phyloP scores from a whole-genome alignment of 2,797 vertebrate species.

The Anguilla marmorata region DNA sequence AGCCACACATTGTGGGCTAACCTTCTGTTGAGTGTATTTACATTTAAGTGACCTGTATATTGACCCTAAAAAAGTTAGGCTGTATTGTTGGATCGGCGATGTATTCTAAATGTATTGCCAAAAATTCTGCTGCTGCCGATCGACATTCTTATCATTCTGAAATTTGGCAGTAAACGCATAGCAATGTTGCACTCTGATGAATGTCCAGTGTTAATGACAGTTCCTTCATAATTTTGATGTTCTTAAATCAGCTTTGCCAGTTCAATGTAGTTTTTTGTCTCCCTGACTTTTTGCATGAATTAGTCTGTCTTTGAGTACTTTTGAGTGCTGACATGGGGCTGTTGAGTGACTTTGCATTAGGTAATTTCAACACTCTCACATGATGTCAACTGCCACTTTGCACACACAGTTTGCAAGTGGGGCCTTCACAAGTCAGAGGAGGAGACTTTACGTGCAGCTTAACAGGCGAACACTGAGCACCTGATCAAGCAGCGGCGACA shows the following conservation, averaged over 20 bases:
- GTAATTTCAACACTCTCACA: too few species aligned
- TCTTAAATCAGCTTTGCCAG: neutral
- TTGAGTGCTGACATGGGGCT: neutral
- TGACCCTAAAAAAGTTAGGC: neutral
- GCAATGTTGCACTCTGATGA: too few species aligned
- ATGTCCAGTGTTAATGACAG: neutral
- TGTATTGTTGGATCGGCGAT: neutral
- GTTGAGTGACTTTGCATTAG: too few species aligned
- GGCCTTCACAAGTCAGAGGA: too few species aligned
- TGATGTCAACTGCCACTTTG: too few species aligned
- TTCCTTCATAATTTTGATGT: neutral
- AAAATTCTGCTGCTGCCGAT: neutral
- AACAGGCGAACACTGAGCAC: too few species aligned
- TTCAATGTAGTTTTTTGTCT: neutral
- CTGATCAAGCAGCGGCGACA: too few species aligned
- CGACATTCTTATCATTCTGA: neutral
- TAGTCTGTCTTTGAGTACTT: neutral
- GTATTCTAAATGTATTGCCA: neutral
- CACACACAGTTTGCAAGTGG: too few species aligned
- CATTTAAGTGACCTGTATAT: neutral
- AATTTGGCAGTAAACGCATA: neutral
- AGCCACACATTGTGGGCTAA: neutral
- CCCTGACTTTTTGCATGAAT: neutral
- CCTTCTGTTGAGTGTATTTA: too few species aligned
- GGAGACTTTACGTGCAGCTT: too few species aligned